Evolutionary conservation across 2,113 vertebrate species (phyloP).

Genomic region (Illadopsis cleaveri): DNA sequence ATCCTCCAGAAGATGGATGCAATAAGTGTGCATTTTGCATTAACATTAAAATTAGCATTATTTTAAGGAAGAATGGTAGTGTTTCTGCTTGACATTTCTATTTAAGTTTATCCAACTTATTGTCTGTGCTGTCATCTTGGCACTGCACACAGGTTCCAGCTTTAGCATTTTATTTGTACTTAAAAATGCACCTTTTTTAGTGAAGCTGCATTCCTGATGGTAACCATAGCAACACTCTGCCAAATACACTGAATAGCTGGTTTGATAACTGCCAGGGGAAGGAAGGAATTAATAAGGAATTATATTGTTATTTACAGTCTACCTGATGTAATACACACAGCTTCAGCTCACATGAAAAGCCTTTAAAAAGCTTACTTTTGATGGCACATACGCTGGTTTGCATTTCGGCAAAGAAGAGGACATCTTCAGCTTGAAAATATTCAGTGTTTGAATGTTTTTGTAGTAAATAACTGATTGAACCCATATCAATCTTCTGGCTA

Average conservation of each 20-base stretch:
- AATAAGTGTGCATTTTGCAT: neutral
- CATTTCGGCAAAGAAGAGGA: neutral
- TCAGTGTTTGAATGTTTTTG: neutral
- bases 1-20: neutral
- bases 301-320: neutral
- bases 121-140: neutral
- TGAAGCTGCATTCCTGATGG: neutral
- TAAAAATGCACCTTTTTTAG: neutral
- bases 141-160: neutral
- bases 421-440: neutral
- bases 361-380: neutral
- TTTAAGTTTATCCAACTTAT: neutral
- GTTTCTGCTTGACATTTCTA: neutral
- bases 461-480: neutral
- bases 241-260: neutral
- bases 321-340: neutral
- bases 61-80: neutral
- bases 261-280: neutral
- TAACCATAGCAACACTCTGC: neutral
- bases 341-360: neutral
- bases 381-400: neutral
- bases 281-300: neutral
- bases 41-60: neutral
- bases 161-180: neutral
- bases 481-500: neutral